Evolutionary conservation across 1,140 invertebrate genomes (phyloP).

Genomic region (Bursaphelenchus mucronatus): DNA sequence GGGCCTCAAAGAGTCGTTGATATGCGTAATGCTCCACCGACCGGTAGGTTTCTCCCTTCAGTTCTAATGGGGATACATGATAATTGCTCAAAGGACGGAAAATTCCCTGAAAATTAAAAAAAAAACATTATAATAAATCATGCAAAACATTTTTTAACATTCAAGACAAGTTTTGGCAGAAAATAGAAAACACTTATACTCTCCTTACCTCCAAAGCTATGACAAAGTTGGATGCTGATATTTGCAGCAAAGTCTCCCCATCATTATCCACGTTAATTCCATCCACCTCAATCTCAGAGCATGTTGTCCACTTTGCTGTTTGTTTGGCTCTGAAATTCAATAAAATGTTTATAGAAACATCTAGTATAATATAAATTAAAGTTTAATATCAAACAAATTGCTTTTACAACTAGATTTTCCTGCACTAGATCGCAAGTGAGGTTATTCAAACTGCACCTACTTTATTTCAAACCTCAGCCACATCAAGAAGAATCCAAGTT

Average conservation of each 20-base stretch:
- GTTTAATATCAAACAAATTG: too few species aligned
- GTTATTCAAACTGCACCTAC: constrained; percentile 10
- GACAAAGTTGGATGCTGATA: constrained; percentile 48
- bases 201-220: constrained; percentile 38
- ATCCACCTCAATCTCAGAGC: constrained; percentile 28
- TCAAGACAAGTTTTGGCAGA: background rate
- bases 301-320: constrained; percentile 33
- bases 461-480: constrained; percentile 54
- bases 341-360: background rate
- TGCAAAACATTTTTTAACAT: background rate
- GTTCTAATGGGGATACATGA: constrained; percentile 49
- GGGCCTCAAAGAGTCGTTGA: constrained; percentile 55
- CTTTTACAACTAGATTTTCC: too few species aligned
- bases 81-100: constrained; percentile 59
- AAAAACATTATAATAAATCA: background rate
- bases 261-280: constrained; percentile 51
- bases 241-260: constrained; percentile 31
- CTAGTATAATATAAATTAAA: constrained; percentile 6
- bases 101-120: constrained; percentile 31
- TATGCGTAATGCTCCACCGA: constrained; percentile 60
- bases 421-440: too few species aligned
- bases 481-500: constrained; percentile 55
- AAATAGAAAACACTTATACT: background rate
- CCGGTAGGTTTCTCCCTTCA: constrained; percentile 47
- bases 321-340: constrained; percentile 40